These are phyloP conservation scores for Gobius niger DNA, from an alignment of 2,113 vertebrate species.

Conservation along the genomic window DNA sequence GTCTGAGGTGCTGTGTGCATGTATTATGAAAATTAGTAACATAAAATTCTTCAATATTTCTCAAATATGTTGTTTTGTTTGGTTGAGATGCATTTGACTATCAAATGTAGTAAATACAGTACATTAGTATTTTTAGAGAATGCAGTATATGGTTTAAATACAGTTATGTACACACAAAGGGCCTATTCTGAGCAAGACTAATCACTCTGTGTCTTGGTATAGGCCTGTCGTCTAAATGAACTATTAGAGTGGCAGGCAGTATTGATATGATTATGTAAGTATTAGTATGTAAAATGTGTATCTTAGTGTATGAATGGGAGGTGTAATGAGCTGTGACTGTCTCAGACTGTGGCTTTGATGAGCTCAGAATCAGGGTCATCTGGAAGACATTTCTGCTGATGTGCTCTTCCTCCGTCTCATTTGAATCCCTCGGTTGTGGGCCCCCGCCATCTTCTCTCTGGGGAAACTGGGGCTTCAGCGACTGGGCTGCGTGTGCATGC, in stretches of 20 bases:
- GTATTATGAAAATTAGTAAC: too few species aligned
- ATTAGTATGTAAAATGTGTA: neutral
- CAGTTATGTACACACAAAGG: too few species aligned
- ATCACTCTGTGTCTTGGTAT: neutral
- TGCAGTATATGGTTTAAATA: too few species aligned
- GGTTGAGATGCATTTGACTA: too few species aligned
- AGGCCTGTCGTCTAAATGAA: too few species aligned
- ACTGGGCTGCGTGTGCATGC: slow-evolving; percentile 70
- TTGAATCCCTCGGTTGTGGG: slow-evolving; percentile 74
- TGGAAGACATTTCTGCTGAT: slow-evolving; percentile 80
- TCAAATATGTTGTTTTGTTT: too few species aligned
- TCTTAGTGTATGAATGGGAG: neutral
- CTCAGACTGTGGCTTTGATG: slow-evolving; percentile 58
- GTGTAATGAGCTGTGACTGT: slow-evolving; percentile 25
- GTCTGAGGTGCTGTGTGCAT: too few species aligned
- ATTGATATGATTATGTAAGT: neutral
- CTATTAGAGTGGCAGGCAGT: neutral
- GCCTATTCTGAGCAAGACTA: too few species aligned
- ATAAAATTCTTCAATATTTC: too few species aligned
- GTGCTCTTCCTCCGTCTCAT: slow-evolving; percentile 71
- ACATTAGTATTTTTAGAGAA: too few species aligned
- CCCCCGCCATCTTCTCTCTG: slow-evolving; percentile 54
- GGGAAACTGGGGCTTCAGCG: slow-evolving; percentile 74
- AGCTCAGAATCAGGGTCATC: slow-evolving; percentile 73
- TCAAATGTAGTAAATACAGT: too few species aligned